phyloP scores from a whole-genome alignment of 2,113 vertebrate genomes.

The Cephalopterus ornatus region DNA sequence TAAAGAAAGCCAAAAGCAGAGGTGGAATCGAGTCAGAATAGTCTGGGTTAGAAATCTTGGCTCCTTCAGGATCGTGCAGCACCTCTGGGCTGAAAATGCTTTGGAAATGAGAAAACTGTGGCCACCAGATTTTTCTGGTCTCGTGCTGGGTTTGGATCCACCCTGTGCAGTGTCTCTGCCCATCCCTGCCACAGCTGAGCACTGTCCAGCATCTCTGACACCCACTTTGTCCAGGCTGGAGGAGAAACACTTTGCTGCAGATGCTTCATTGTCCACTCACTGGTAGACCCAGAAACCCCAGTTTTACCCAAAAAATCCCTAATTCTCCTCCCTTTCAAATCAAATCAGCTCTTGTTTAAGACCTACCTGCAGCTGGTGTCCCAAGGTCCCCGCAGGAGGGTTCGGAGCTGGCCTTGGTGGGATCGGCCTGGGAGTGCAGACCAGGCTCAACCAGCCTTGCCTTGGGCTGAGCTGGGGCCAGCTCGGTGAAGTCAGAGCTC shows the following conservation, averaged over 20 bases:
- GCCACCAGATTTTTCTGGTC: background rate
- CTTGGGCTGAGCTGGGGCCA: background rate
- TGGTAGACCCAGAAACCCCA: background rate
- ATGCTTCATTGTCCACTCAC: background rate
- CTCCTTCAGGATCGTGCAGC: fast-evolving
- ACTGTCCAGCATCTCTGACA: background rate
- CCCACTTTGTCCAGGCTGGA: background rate
- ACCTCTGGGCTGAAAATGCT: fast-evolving
- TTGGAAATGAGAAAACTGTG: background rate
- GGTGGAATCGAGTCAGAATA: background rate
- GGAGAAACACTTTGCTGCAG: background rate
- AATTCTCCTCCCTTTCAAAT: background rate
- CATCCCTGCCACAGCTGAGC: background rate
- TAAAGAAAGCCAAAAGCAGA: background rate
- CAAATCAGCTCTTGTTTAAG: background rate
- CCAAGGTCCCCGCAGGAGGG: background rate
- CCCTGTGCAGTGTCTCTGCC: background rate
- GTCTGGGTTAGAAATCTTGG: too few relatives aligned
- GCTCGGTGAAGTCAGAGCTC: background rate
- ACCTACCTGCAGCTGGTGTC: background rate
- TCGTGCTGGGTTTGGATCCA: background rate
- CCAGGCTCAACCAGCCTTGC: background rate
- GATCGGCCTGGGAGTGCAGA: background rate
- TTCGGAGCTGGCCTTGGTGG: too few relatives aligned
- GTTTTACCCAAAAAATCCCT: background rate